Evolutionary conservation across 2,113 vertebrate genomes (phyloP).

Genomic region (Shinisaurus crocodilurus): DNA sequence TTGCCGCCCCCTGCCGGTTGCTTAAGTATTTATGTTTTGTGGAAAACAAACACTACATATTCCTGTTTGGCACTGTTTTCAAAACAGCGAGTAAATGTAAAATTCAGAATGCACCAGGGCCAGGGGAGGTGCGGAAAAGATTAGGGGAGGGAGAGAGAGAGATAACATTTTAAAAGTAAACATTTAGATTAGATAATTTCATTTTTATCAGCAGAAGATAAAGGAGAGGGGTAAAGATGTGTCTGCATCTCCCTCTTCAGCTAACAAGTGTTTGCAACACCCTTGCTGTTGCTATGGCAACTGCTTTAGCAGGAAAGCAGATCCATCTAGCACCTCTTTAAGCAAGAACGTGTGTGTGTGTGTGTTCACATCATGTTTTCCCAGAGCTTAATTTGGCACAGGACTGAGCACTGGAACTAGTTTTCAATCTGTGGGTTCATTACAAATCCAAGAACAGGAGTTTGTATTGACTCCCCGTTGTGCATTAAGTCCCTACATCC

Average conservation of each 20-base stretch:
- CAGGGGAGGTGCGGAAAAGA: background rate
- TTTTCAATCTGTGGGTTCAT: background rate
- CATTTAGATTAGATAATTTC: background rate
- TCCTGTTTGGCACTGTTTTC: background rate
- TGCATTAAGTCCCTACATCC: background rate
- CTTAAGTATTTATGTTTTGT: background rate
- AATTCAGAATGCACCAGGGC: background rate
- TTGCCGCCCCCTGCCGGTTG: slow-evolving; percentile 66
- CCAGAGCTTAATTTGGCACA: background rate
- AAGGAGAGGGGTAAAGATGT: background rate
- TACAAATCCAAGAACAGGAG: background rate
- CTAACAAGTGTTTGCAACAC: background rate
- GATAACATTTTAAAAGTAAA: slow-evolving; percentile 17
- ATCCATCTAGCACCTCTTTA: background rate
- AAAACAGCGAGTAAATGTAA: background rate
- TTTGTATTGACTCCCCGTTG: background rate
- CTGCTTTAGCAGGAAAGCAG: background rate
- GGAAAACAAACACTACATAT: background rate
- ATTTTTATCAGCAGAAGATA: background rate
- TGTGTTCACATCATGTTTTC: background rate
- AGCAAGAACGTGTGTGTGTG: background rate
- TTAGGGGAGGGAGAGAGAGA: no score
- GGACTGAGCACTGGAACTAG: background rate
- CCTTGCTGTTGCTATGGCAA: slow-evolving; percentile 14
- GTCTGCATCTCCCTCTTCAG: background rate